Evolutionary conservation across 2,888 invertebrate species (phyloP).

Genomic region (Griposia aprilina): DNA sequence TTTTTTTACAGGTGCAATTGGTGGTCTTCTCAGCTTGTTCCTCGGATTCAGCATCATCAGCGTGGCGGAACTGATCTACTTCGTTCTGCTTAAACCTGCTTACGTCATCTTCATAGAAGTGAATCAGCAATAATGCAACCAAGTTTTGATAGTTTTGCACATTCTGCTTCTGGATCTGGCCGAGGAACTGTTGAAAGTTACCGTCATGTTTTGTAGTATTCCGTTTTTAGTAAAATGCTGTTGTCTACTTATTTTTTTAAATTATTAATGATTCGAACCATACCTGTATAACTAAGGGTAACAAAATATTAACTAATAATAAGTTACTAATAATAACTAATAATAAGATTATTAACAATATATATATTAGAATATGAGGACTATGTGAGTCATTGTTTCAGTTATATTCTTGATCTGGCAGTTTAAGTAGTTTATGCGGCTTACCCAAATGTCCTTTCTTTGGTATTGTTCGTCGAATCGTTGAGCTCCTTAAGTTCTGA

Average conservation of each 20-base stretch:
- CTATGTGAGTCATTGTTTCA: no score
- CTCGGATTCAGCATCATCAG: constrained; percentile 89
- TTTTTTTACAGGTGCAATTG: constrained; percentile 81
- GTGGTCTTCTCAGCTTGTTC: constrained; percentile 87
- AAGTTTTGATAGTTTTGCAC: neutral
- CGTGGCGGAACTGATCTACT: constrained; percentile 85
- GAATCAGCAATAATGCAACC: constrained; percentile 13
- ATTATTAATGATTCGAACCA: neutral
- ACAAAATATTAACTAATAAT: no score
- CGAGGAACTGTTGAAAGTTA: no score
- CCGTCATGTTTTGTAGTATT: neutral
- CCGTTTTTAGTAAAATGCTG: neutral
- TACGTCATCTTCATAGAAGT: constrained; percentile 73
- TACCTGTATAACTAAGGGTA: neutral
- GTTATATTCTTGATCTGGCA: no score
- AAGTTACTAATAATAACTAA: no score
- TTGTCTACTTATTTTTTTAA: neutral
- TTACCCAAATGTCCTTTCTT: no score
- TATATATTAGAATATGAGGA: no score
- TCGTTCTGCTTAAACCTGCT: constrained; percentile 82
- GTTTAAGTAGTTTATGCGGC: no score
- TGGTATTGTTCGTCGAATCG: no score
- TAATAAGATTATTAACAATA: no score
- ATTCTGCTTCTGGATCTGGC: neutral
- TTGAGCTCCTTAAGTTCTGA: no score